These are phyloP conservation scores for Micronycteris hirsuta DNA, from an alignment of 2,113 vertebrate genomes.

Conservation along the genomic window DNA sequence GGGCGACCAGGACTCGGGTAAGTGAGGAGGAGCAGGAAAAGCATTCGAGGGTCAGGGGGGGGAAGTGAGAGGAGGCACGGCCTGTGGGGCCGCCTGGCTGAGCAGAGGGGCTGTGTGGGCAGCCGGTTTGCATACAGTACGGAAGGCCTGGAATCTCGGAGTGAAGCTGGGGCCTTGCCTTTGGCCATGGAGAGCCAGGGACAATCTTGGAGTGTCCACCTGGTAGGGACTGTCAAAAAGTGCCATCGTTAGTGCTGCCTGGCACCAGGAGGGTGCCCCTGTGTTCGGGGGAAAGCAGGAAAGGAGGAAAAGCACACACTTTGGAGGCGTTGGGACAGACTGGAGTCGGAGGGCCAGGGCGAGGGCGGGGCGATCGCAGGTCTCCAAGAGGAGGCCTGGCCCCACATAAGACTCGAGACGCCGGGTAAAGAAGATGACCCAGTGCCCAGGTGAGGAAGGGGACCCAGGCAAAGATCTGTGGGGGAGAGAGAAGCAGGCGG, in stretches of 20 bases:
- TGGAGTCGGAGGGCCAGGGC: not conserved
- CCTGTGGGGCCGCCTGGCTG: fast-evolving
- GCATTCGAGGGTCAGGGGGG: not conserved
- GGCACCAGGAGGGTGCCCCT: fast-evolving
- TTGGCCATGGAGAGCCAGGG: fast-evolving
- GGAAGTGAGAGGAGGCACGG: fast-evolving
- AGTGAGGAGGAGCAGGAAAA: not conserved
- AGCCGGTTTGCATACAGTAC: fast-evolving
- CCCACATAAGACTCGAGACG: fast-evolving
- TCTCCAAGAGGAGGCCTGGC: not conserved
- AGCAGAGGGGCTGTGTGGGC: fast-evolving
- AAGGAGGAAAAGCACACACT: not conserved
- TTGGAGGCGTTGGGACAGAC: not conserved
- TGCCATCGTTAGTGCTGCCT: too few relatives aligned
- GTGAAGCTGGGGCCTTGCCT: not conserved
- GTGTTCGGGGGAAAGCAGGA: not conserved
- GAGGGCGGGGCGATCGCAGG: not conserved
- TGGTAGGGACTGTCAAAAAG: not conserved
- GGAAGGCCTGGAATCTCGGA: not conserved
- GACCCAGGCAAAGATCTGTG: too few relatives aligned
- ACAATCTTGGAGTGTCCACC: not conserved
- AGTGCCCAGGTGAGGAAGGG: not conserved
- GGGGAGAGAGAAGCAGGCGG: not conserved
- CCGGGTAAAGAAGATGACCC: not conserved
- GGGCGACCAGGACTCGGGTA: not conserved